Conservation (phyloP, 2,888 invertebrate genomes). For the Megaustenia siamemsis region DNA sequence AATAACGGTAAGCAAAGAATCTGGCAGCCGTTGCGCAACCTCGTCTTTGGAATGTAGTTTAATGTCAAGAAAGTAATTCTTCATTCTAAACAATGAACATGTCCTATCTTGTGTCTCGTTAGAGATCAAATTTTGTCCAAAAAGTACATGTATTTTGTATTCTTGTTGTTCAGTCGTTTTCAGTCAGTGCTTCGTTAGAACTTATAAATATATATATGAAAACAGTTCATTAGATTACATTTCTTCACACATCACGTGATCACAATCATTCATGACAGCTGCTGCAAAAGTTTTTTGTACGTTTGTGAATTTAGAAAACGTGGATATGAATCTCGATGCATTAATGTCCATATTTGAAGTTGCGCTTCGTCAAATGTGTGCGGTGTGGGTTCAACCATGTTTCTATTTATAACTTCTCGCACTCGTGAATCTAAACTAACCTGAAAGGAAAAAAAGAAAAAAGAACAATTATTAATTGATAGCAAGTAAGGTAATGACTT, state of each 20-base stretch:
- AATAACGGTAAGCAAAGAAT: background rate
- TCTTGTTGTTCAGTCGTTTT: background rate
- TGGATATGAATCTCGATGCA: slow-evolving; percentile 99
- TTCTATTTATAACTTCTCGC: slow-evolving; percentile 97
- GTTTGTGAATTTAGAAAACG: slow-evolving; percentile 95
- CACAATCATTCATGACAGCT: slow-evolving; percentile 68
- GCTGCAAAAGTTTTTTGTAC: slow-evolving; percentile 88
- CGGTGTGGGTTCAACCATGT: slow-evolving; percentile 98
- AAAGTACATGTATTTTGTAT: background rate
- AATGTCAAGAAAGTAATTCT: background rate
- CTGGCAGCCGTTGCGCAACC: background rate
- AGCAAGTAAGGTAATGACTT: too few species aligned
- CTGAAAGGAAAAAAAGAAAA: slow-evolving; percentile 16
- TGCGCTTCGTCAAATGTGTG: slow-evolving; percentile 99
- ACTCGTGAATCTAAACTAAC: slow-evolving; percentile 79
- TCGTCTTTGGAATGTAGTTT: slow-evolving; percentile 22
- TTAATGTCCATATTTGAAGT: slow-evolving; percentile 99
- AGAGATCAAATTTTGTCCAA: background rate
- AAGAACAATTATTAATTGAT: too few species aligned
- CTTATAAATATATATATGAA: background rate
- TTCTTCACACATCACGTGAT: background rate
- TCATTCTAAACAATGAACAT: background rate
- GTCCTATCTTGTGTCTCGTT: too few species aligned
- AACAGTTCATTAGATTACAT: background rate
- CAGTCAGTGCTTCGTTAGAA: background rate